Conservation (phyloP, 1,140 invertebrate species). For the Zaprionus camerounensis region DNA sequence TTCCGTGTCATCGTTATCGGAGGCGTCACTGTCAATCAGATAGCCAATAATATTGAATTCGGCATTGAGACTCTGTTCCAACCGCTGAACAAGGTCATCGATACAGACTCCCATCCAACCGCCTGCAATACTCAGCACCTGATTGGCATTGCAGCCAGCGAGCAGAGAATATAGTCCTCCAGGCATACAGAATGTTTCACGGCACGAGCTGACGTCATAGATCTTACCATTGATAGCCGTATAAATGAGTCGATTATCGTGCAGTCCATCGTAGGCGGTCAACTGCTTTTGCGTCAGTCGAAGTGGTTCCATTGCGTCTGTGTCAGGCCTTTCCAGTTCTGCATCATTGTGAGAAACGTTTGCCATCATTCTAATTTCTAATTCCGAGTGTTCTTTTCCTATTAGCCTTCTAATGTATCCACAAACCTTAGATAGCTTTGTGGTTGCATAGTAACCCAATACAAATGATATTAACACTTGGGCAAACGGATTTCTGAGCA, state of each 20-base stretch:
- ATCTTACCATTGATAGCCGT: slow-evolving; percentile 67
- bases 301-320: background rate
- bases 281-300: slow-evolving; percentile 40
- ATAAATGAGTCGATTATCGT: slow-evolving; percentile 43
- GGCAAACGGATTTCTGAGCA: slow-evolving; percentile 42
- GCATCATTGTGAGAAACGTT: background rate
- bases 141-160: slow-evolving; percentile 62
- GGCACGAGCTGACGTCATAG: slow-evolving; percentile 55
- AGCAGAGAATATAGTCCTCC: slow-evolving; percentile 50
- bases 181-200: slow-evolving; percentile 21
- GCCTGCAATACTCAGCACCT: slow-evolving; percentile 51
- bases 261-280: slow-evolving; percentile 39
- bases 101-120: slow-evolving; percentile 32
- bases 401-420: background rate
- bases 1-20: background rate
- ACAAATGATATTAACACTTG: slow-evolving; percentile 50
- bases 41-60: slow-evolving; percentile 62
- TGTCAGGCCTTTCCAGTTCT: background rate
- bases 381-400: background rate
- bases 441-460: slow-evolving; percentile 58
- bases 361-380: background rate
- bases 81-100: slow-evolving; percentile 32
- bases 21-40: slow-evolving; percentile 40
- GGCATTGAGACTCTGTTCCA: slow-evolving; percentile 54
- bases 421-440: slow-evolving; percentile 24